Conservation (phyloP, 2,888 invertebrate genomes). For the Ommatoiulus sabulosus region DNA sequence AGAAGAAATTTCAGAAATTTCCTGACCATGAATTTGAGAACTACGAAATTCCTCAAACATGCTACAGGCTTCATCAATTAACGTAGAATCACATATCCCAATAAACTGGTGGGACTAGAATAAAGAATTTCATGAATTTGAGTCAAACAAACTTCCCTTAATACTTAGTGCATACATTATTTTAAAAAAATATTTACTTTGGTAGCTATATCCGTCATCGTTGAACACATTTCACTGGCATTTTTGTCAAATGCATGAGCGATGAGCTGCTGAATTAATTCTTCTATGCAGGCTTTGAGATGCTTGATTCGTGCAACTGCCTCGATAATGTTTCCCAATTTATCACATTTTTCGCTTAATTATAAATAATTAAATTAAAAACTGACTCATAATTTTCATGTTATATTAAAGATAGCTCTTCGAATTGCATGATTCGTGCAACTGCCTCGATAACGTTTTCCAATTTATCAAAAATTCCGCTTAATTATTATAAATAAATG, state of each 20-base stretch:
- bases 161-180: not conserved
- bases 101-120: conserved; percentile 78
- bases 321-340: conserved; percentile 61
- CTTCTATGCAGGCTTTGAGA: conserved; percentile 45
- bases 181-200: not conserved
- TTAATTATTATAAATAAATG: not conserved
- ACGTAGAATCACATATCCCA: conserved; percentile 85
- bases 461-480: conserved; percentile 60
- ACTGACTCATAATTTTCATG: not conserved
- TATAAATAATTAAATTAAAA: not conserved
- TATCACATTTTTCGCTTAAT: conserved; percentile 59
- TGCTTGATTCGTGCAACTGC: conserved; percentile 58
- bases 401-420: not conserved
- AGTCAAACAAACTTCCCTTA: not conserved
- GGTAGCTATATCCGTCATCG: conserved; percentile 59
- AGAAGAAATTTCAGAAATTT: not conserved
- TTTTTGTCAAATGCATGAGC: conserved; percentile 59
- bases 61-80: conserved; percentile 86
- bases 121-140: conserved; percentile 49
- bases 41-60: conserved; percentile 80
- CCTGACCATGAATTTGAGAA: not conserved
- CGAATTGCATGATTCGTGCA: conserved; percentile 45
- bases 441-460: conserved; percentile 61
- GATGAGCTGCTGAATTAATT: conserved; percentile 59
- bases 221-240: conserved; percentile 59